Percentiles rank a stretch among this genome's conserved stretches.
Conservation (phyloP, 2,888 invertebrate genomes). For the Hartigia nigra region DNA sequence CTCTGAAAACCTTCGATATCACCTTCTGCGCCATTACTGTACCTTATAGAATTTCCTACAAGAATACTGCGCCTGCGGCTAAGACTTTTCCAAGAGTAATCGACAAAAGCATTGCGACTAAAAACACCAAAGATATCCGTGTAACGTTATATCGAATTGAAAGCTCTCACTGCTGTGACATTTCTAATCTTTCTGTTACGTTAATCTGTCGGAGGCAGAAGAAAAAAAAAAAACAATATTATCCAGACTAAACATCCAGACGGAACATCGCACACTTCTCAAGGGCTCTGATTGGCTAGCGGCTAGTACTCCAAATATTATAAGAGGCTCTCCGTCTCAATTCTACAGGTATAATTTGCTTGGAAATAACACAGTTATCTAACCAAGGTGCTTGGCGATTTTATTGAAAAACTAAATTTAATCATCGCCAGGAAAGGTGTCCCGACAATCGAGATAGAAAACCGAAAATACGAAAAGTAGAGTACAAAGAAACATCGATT, state of each 20-base stretch:
- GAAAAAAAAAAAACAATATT: neutral
- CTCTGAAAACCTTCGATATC: neutral
- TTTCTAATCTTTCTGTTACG: neutral
- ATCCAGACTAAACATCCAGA: neutral
- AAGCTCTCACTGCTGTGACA: neutral
- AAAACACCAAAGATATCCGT: neutral
- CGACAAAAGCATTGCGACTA: neutral
- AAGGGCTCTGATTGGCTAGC: neutral
- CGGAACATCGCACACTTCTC: neutral
- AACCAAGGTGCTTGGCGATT: neutral
- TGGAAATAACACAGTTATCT: neutral
- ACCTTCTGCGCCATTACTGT: neutral
- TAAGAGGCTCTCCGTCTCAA: neutral
- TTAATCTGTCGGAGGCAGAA: neutral
- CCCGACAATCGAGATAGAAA: neutral
- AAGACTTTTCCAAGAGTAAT: neutral
- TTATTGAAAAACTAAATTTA: neutral
- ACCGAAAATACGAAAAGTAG: neutral
- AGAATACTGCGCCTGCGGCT: neutral
- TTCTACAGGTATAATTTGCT: neutral
- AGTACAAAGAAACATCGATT: neutral
- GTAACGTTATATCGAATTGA: neutral
- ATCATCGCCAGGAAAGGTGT: neutral
- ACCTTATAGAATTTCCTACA: neutral
- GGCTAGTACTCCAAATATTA: neutral